phyloP scores from a whole-genome alignment of 2,888 invertebrate genomes.

The Troglohyphantes excavatus region DNA sequence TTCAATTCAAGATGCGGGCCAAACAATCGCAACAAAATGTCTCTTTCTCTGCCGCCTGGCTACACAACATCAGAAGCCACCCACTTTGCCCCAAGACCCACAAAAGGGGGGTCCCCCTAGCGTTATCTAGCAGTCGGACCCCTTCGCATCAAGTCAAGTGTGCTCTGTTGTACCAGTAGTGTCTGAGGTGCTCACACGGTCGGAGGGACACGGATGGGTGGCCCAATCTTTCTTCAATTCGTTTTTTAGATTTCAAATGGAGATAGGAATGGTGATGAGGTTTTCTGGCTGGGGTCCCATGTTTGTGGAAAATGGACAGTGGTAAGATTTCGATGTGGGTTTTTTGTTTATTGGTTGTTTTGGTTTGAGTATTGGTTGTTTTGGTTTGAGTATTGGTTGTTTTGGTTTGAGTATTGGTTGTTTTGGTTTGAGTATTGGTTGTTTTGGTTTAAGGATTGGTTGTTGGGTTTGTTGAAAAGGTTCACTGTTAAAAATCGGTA shows the following conservation, averaged over 20 bases:
- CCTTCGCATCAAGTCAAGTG: constrained; percentile 41
- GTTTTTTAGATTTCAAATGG: neutral
- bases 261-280: neutral
- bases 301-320: neutral
- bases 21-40: neutral
- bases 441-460: no score
- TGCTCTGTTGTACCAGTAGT: constrained; percentile 52
- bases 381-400: no score
- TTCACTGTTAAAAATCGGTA: no score
- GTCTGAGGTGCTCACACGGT: constrained; percentile 55
- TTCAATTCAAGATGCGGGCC: neutral
- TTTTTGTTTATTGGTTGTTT: neutral
- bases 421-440: no score
- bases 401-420: no score
- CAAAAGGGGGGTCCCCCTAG: constrained; percentile 44
- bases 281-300: neutral
- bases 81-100: constrained; percentile 55
- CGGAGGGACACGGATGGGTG: constrained; percentile 20
- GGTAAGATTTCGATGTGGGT: neutral
- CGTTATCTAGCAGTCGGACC: constrained; percentile 38
- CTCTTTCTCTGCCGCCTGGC: neutral
- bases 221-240: constrained; percentile 1
- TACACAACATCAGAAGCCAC: constrained; percentile 27
- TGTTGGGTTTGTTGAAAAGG: no score
- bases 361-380: no score